Base-by-base conservation (phyloP, 2,797 vertebrate species). In the Chloroceryle amazona region DNA sequence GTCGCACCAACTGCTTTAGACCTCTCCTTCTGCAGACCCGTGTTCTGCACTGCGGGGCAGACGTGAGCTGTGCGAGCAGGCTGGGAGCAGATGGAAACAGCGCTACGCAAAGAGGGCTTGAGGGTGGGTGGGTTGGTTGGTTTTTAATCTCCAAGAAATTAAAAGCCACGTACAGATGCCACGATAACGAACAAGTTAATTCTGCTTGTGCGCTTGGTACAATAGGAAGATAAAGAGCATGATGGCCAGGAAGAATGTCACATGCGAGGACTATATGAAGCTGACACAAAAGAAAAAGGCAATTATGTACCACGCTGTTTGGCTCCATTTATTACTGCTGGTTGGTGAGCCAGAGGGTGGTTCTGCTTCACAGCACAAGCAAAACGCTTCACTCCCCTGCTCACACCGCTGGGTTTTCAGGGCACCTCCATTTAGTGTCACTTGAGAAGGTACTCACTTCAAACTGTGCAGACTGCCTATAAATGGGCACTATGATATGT, bases 331-430 rank as follows among this genome's bases (percentile, higher is more conserved):
- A 62, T 91, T 94, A 57, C 63, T 37, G 88, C 90, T 73, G 90
- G 5, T 82, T n/a, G 0, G 0, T 0, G 31, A 93, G 88, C 90
- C 90, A 92, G 86, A 31, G 11, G 52, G 71, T 91, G 84, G 96
- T 96, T 97, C 94, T 93, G 95, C 93, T 89, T 89, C 90, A 85
- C 6, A 87, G 90, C 74, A 41, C 88, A 90, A 92, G 78, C 47
- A 90, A 76, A 94, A 90, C 41, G 1, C 71, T 88, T 73, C 54
- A 15, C 35, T 94, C 52, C 31, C 58, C 55, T 26, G 70, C 58
- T 60, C 52, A 63, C 57, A 82, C 10, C 13, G 0, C 6, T 46
- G 72, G 13, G 75, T 91, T 89, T 85, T 52, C 83, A 93, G 60
- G 60, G 52, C 33, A 57, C n/a, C 49, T 72, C 67, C 1, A 0